Percentiles rank a stretch among this genome's conserved stretches.
phyloP scores from a whole-genome alignment of 2,113 vertebrate genomes.

The Apteryx mantelli region DNA sequence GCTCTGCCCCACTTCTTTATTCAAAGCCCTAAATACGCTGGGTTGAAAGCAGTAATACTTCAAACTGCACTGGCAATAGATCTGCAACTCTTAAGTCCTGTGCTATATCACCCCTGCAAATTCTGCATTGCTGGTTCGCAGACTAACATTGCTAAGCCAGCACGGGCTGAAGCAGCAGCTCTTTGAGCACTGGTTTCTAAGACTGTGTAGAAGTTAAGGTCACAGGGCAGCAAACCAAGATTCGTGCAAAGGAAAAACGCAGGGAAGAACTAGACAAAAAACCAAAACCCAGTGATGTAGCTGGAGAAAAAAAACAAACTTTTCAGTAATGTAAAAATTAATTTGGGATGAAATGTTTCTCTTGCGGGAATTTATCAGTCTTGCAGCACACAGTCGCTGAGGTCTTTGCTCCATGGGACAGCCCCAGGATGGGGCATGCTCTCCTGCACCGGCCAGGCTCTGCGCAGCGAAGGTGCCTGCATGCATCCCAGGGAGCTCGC shows the following conservation, averaged over 20 bases:
- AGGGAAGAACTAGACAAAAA: background rate
- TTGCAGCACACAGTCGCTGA: rapidly evolving
- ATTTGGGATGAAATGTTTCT: rapidly evolving
- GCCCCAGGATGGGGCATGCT: background rate
- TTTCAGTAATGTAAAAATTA: background rate
- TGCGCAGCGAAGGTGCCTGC: background rate
- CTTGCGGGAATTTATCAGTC: background rate
- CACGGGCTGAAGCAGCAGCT: rapidly evolving
- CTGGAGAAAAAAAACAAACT: background rate
- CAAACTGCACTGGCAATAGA: background rate
- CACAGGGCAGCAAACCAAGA: background rate
- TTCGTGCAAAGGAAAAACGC: background rate
- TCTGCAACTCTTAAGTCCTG: background rate
- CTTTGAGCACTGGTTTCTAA: background rate
- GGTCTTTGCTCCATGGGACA: too few species aligned
- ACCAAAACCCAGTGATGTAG: background rate
- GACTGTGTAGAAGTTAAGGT: background rate
- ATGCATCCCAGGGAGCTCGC: too few species aligned
- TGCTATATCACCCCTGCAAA: background rate
- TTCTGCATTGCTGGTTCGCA: background rate
- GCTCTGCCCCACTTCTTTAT: background rate
- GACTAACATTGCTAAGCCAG: background rate
- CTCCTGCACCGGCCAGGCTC: background rate
- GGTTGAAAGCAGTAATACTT: background rate
- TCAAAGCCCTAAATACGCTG: background rate